These are phyloP conservation scores for Synergus japonicus DNA, from an alignment of 2,888 invertebrate genomes.

Conservation along the genomic window DNA sequence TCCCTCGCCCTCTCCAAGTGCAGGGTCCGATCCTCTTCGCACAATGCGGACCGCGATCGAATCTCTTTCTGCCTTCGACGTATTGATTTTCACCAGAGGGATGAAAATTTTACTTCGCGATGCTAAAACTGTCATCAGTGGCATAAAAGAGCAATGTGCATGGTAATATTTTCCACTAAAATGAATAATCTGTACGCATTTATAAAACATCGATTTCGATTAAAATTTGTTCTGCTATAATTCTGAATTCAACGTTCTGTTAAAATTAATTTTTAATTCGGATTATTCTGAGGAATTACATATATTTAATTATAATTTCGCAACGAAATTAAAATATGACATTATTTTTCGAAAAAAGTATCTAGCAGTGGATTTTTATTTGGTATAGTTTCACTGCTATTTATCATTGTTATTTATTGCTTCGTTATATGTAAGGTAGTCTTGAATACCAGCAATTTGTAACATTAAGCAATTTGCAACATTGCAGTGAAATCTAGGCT, in stretches of 20 bases:
- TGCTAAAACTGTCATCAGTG: background rate
- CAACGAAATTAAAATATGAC: too few species aligned
- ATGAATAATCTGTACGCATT: too few species aligned
- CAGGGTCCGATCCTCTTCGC: constrained; percentile 23
- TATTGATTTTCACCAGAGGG: background rate
- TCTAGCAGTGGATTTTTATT: too few species aligned
- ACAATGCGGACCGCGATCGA: constrained; percentile 8
- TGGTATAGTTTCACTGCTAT: too few species aligned
- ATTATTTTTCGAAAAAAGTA: too few species aligned
- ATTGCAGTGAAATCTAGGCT: background rate
- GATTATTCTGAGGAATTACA: too few species aligned
- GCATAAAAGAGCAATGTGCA: background rate
- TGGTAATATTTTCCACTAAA: too few species aligned
- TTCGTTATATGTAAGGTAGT: background rate
- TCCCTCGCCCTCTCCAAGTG: background rate
- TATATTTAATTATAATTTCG: too few species aligned
- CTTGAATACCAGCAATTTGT: background rate
- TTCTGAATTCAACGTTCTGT: too few species aligned
- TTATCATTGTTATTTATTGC: background rate
- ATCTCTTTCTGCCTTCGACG: background rate
- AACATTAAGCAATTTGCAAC: background rate
- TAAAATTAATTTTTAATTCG: too few species aligned
- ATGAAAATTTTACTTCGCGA: background rate
- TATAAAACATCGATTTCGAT: too few species aligned
- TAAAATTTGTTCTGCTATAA: too few species aligned